A percentile compares a stretch with the other conserved stretches of the same genome.
Evolutionary conservation across 2,113 vertebrate species (phyloP).

Genomic region (Brachyistius frenatus): DNA sequence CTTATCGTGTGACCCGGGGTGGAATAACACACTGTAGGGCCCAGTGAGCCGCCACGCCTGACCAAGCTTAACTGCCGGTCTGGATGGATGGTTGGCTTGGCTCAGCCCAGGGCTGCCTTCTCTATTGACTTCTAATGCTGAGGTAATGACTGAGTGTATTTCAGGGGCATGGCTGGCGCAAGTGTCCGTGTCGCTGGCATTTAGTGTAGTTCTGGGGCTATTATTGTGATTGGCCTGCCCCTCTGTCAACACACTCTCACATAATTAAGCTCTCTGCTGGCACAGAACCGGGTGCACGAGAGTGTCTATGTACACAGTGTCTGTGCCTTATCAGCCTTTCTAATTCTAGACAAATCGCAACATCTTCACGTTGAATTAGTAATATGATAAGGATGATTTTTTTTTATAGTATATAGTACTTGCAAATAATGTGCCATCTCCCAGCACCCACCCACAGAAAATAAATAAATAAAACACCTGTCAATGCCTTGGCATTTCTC

Average conservation of each 20-base stretch:
- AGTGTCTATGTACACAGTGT: neutral
- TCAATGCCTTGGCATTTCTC: slow-evolving; percentile 61
- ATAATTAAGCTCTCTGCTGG: slow-evolving; percentile 36
- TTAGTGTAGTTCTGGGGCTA: slow-evolving; percentile 51
- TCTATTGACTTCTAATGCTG: slow-evolving; percentile 73
- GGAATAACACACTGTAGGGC: slow-evolving; percentile 70
- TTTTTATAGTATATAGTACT: slow-evolving; percentile 2
- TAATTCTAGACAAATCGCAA: neutral
- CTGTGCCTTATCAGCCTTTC: neutral
- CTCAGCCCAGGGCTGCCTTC: slow-evolving; percentile 55
- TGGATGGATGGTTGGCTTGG: slow-evolving; percentile 66
- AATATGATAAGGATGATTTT: neutral
- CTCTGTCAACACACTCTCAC: slow-evolving; percentile 51
- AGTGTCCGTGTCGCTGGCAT: slow-evolving; percentile 60
- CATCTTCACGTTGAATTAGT: neutral
- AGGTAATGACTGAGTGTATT: slow-evolving; percentile 74
- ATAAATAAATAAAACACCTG: slow-evolving; percentile 55
- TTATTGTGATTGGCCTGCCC: slow-evolving; percentile 51
- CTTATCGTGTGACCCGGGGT: slow-evolving; percentile 78
- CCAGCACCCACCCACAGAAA: slow-evolving; percentile 44
- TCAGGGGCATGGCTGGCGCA: slow-evolving; percentile 54
- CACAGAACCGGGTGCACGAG: slow-evolving; percentile 3
- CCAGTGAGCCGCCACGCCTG: slow-evolving; percentile 69
- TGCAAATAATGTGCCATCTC: slow-evolving; percentile 29
- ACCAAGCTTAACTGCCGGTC: slow-evolving; percentile 65